Percentiles rank a stretch among this genome's conserved stretches.
Evolutionary conservation across 2,888 invertebrate species (phyloP).

Genomic region (Heteromurus nitidus): DNA sequence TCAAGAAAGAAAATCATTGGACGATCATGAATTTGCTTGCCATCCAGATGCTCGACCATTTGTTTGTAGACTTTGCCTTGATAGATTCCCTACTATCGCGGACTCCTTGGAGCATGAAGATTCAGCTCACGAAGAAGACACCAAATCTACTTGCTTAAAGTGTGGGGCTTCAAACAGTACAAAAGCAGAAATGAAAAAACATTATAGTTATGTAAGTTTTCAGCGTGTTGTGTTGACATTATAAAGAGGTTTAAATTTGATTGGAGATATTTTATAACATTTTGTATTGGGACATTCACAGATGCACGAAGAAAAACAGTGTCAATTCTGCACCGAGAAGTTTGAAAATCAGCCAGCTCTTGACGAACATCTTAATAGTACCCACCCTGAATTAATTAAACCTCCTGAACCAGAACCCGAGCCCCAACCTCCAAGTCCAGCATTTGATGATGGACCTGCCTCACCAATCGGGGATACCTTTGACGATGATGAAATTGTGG

Average conservation of each 20-base stretch:
- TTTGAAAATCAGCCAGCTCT: constrained; percentile 59
- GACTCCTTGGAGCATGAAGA: constrained; percentile 51
- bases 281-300: neutral
- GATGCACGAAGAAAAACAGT: constrained; percentile 62
- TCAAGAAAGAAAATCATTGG: constrained; percentile 57
- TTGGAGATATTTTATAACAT: neutral
- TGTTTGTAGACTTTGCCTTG: constrained; percentile 54
- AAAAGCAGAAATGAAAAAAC: constrained; percentile 46
- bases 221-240: too few relatives aligned
- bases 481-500: constrained; percentile 47
- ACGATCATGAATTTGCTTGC: constrained; percentile 60
- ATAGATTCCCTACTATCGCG: constrained; percentile 46
- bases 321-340: constrained; percentile 53
- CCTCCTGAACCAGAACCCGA: constrained; percentile 37
- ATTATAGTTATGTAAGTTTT: constrained; percentile 49
- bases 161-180: constrained; percentile 29
- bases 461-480: constrained; percentile 33
- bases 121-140: constrained; percentile 43
- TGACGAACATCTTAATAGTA: constrained; percentile 43
- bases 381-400: constrained; percentile 49
- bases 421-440: constrained; percentile 8
- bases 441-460: constrained; percentile 18
- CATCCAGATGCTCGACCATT: constrained; percentile 59
- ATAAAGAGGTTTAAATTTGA: neutral
- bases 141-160: constrained; percentile 45